phyloP scores from a whole-genome alignment of 92 coral and sea anemone species.

The Epizoanthus rinbou region DNA sequence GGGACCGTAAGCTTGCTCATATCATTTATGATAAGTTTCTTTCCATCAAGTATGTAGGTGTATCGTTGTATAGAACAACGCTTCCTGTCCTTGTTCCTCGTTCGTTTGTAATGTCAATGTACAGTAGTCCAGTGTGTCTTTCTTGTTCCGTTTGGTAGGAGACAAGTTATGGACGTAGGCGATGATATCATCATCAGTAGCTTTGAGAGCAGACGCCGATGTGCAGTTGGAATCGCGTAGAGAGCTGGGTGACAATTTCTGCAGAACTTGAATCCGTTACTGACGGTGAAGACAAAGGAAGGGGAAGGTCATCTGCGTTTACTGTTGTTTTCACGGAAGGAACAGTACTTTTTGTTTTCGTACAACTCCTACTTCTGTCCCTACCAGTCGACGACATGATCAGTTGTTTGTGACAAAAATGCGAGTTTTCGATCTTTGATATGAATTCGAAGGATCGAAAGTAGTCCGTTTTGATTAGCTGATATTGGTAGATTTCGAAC shows the following conservation, averaged over 20 bases:
- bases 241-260: not conserved
- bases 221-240: not conserved
- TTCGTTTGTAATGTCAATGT: conserved; percentile 60
- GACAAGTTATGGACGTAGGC: conserved; percentile 52
- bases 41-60: conserved; percentile 50
- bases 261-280: not conserved
- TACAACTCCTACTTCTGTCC: too few species aligned
- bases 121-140: conserved; percentile 63
- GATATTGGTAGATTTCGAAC: too few species aligned
- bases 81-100: conserved; percentile 47
- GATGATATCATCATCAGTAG: conserved; percentile 22
- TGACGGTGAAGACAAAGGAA: too few species aligned
- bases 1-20: conserved; percentile 62
- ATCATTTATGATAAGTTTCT: conserved; percentile 63
- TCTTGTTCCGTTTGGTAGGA: conserved; percentile 47
- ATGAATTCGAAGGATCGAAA: too few species aligned
- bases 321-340: too few species aligned
- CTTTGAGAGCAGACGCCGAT: not conserved
- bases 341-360: too few species aligned
- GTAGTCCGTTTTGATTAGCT: too few species aligned
- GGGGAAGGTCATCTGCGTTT: too few species aligned
- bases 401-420: too few species aligned
- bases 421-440: too few species aligned
- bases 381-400: too few species aligned
- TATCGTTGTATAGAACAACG: conserved; percentile 52